Base-by-base conservation (phyloP, 2,888 invertebrate genomes). In the Cheilosia grossa region DNA sequence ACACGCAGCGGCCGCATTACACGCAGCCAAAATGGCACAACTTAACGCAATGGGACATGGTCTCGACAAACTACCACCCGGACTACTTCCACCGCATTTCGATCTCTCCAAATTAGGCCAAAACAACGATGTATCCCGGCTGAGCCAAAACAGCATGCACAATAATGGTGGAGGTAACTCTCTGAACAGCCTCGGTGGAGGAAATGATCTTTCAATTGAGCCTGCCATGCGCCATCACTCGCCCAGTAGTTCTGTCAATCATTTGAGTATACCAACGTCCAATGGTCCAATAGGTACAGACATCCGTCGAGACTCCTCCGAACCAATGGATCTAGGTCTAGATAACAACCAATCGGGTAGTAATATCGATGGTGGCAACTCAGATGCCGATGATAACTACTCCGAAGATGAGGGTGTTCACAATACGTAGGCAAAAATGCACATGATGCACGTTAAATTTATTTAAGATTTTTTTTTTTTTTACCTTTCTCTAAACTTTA, bases 1-100 rank as follows among this genome's bases (percentile, higher is more conserved):
- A 83, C 95, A 95, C 88, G 94, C 95, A 2, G 94, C 95, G 87
- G 96, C 96, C 0, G 96, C 96, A 4, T 93, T 96, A 90, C 96
- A 96, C 89, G 95, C 96, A 1, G 95, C 95, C 37, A 96, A 96
- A 92, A 93, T 96, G 91, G 96, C 96, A 27, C 96, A 96, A 88
- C 93, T 96, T 91, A 95, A 94, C 89, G 95, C 95, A 5, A 93
- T 95, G 93, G 93, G 92, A 2, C 93, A 93, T 82, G 90, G 91
- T 44, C 87, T 92, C 56, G 94, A 94, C 82, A 94, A 94, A 88
- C 91, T 94, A n/a, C 94, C 94, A 13, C 88, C 91, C 1, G 89
- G 91, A 17, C 87, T 92, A 40, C 78, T 92, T 82, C 91, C 91
- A 69, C 90, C 90, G 9, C 92, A 92, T 87, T 91, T 91, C 53